A percentile compares a stretch with the other conserved stretches of the same genome.
phyloP scores from a whole-genome alignment of 2,113 vertebrate species.

The Otocyon megalotis region DNA sequence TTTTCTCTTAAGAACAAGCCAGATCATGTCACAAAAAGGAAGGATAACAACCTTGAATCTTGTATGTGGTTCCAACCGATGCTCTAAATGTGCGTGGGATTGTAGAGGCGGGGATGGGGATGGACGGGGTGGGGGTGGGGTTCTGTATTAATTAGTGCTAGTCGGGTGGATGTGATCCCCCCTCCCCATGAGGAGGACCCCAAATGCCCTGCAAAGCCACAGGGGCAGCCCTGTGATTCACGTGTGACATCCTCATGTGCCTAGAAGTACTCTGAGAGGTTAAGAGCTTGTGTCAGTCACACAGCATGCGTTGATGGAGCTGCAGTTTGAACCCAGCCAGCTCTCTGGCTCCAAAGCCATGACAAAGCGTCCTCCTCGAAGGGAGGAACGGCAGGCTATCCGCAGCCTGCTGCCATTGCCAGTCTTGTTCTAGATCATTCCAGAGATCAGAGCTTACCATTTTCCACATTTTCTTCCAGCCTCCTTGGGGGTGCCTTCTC shows the following conservation, averaged over 20 bases:
- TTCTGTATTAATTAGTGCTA: not conserved
- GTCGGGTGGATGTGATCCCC: not conserved
- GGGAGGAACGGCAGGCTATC: not conserved
- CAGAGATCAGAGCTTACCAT: not conserved
- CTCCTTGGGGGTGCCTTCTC: not conserved
- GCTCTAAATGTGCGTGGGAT: not conserved
- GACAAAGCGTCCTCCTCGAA: not conserved
- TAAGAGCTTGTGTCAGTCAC: not conserved
- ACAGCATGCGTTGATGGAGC: not conserved
- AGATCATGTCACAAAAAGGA: constrained; percentile 57
- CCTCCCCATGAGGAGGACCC: not conserved
- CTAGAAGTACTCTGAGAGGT: constrained; percentile 3
- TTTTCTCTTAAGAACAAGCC: constrained; percentile 10
- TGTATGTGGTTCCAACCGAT: not conserved
- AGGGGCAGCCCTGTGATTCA: not conserved
- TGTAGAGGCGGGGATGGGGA: not conserved
- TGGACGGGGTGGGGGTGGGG: not conserved
- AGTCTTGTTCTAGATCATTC: not conserved
- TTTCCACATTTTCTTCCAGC: not conserved
- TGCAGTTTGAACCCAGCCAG: not conserved
- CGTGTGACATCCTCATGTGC: not conserved
- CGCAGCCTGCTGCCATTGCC: not conserved
- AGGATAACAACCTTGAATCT: constrained; percentile 65
- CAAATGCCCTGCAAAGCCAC: not conserved
- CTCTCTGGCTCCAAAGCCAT: not conserved